Base-by-base conservation (phyloP, 1,140 invertebrate species). In the Propsilocerus akamusi region DNA sequence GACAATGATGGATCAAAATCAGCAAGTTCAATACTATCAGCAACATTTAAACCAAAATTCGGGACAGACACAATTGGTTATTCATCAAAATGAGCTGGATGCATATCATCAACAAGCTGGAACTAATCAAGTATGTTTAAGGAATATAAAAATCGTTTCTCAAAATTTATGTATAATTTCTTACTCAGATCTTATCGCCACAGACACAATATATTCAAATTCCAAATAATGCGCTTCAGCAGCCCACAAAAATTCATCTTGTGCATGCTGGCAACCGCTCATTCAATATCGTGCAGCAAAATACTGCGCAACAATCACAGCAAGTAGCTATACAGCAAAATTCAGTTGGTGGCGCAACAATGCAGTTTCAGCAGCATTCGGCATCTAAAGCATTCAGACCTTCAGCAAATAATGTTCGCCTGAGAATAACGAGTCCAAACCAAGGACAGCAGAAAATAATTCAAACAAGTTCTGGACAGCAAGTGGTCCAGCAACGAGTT, bases 101-200 rank as follows among this genome's bases (percentile, higher is more conserved):
- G 26, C 25, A 28, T 17, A 11, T 14, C 32, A 50, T 25, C 24
- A 41, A 4, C 37, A 46, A 20, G 34, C 20, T 46, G 25, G 14
- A 46, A 26, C 24, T 11, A 51, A 32, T 47, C 34, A 41, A 32
- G 30, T 32, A 14, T 20, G 8, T 10, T 49, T 25, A 8, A 20
- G 8, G 37, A 49, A 49, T 3, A 46, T 34, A n/a, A 12, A 23
- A 23, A 41, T 25, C 24, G 10, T 51, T 26, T 48, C 26, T 26
- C 7, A 28, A 17, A 20, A 51, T 53, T 24, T 26, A 26, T 46
- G 25, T 25, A 28, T 26, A 25, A 30, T 47, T 53, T 25, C 12
- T 47, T 49, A 25, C 14, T 3, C 11, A 30, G 28, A 41, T 41
- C 10, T 5, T 41, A 8, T 17, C 34, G 5, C 34, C 34, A 5